Percentiles rank a stretch among this genome's conserved stretches.
Conservation (phyloP, 2,888 invertebrate species). For the Oconnorella tubifera region DNA sequence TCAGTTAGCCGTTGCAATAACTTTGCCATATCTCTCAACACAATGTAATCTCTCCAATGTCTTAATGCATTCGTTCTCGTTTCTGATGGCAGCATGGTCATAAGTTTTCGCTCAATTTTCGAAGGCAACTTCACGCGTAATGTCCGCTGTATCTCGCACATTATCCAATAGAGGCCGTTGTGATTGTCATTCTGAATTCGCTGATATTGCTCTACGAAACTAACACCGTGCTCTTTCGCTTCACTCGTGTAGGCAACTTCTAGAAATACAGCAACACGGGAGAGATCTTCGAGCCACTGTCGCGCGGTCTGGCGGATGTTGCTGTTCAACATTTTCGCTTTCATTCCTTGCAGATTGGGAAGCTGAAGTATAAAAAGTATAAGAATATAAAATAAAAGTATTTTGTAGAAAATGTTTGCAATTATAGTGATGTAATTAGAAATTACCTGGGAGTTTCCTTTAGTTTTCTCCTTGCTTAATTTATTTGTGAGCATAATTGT, state of each 20-base stretch:
- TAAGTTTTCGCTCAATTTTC: neutral
- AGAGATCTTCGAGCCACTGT: neutral
- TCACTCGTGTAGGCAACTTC: neutral
- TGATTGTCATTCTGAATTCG: neutral
- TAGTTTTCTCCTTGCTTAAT: no score
- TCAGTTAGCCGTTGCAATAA: neutral
- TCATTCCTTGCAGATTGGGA: no score
- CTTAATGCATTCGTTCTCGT: neutral
- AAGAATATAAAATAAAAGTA: no score
- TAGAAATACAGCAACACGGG: neutral
- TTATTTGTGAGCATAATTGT: no score
- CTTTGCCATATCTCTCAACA: neutral
- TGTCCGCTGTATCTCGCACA: neutral
- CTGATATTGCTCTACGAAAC: neutral
- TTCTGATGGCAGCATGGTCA: neutral
- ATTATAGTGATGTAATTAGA: no score
- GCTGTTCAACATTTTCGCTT: no score
- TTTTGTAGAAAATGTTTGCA: no score
- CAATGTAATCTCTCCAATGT: constrained; percentile 7
- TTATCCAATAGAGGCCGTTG: neutral
- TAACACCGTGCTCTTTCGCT: neutral
- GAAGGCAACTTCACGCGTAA: neutral
- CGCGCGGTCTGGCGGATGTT: neutral
- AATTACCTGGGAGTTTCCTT: no score
- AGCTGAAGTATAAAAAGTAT: no score